phyloP scores from a whole-genome alignment of 2,113 vertebrate species.

The Oreochromis niloticus region DNA sequence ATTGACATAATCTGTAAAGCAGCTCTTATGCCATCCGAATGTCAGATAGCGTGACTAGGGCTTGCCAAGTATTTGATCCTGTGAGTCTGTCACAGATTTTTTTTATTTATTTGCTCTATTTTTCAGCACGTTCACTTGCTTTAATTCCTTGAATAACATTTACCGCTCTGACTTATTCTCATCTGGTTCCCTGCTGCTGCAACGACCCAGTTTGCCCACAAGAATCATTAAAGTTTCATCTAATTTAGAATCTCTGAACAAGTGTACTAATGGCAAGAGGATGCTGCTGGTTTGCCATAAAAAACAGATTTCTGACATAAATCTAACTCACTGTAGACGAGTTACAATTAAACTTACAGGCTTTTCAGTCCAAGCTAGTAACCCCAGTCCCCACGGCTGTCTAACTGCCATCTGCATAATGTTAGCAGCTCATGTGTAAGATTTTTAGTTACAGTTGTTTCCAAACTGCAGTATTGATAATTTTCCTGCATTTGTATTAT shows the following conservation, averaged over 20 bases:
- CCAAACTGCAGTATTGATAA: neutral
- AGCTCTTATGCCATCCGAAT: neutral
- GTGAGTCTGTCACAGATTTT: neutral
- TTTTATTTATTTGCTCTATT: neutral
- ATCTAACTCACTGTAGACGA: neutral
- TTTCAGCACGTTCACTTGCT: neutral
- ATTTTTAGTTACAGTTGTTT: neutral
- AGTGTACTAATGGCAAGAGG: neutral
- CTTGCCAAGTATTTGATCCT: neutral
- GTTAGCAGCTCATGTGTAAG: neutral
- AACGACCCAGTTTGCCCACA: neutral
- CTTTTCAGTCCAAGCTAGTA: neutral
- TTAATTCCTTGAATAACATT: neutral
- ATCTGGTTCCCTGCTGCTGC: neutral
- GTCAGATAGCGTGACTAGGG: neutral
- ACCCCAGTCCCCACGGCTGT: neutral
- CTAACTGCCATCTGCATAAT: neutral
- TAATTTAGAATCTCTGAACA: neutral
- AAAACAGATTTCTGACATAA: neutral
- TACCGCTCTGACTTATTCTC: neutral
- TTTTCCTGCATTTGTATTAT: neutral
- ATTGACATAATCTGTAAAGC: neutral
- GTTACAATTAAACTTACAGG: neutral
- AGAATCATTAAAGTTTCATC: slow-evolving; percentile 19
- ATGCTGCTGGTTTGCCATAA: neutral